Evolutionary conservation across 2,888 invertebrate species (phyloP).

Genomic region (Sthenelais limicola): DNA sequence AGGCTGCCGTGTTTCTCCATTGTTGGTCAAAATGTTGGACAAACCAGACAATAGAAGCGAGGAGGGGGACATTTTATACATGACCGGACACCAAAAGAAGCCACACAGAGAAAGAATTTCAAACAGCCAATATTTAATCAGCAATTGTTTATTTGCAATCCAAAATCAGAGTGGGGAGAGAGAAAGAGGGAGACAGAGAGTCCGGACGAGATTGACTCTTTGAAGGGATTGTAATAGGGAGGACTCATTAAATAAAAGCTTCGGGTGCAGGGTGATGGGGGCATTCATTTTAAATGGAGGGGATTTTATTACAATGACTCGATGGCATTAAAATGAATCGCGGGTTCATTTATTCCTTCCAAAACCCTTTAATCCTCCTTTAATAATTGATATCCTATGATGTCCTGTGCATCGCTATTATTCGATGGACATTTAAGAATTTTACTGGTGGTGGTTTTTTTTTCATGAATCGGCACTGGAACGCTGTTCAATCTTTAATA

Average conservation of each 20-base stretch:
- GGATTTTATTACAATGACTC: too few species aligned
- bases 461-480: too few species aligned
- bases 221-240: neutral
- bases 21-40: neutral
- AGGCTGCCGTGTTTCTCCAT: slow-evolving; percentile 5
- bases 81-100: slow-evolving; percentile 21
- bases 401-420: too few species aligned
- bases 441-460: too few species aligned
- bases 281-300: too few species aligned
- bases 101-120: slow-evolving; percentile 6
- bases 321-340: too few species aligned
- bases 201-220: too few species aligned
- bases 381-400: too few species aligned
- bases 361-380: too few species aligned
- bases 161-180: slow-evolving; percentile 28
- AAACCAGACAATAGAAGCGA: neutral
- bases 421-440: too few species aligned
- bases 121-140: slow-evolving; percentile 30
- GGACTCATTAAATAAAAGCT: neutral
- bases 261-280: neutral
- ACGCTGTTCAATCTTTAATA: too few species aligned
- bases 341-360: too few species aligned
- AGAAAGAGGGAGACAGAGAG: slow-evolving; percentile 14
- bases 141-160: slow-evolving; percentile 29
- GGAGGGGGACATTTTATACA: slow-evolving; percentile 13